These are phyloP conservation scores for Tenualosa thibaudeaui DNA, from an alignment of 2,797 vertebrate genomes.

Conservation along the genomic window DNA sequence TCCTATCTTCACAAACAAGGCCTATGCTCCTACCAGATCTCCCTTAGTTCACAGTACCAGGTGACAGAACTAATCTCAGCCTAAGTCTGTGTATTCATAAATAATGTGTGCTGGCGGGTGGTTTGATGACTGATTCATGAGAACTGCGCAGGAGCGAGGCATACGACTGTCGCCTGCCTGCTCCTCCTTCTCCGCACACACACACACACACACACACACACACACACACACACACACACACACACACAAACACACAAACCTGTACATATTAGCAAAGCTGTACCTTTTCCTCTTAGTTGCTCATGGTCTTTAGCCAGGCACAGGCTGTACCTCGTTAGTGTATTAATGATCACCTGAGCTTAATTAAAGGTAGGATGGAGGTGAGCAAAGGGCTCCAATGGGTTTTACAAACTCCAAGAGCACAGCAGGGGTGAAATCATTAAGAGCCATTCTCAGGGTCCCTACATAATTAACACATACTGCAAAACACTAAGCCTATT, in stretches of 20 bases:
- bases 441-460: neutral
- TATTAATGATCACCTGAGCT: slow-evolving; percentile 20
- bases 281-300: too few species aligned
- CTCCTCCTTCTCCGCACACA: neutral
- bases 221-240: too few species aligned
- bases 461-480: slow-evolving; percentile 21
- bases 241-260: neutral
- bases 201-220: neutral
- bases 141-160: neutral
- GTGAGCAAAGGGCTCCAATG: neutral
- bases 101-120: neutral
- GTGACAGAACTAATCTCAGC: neutral
- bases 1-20: neutral
- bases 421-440: neutral
- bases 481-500: neutral
- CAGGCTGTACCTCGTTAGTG: slow-evolving; percentile 7
- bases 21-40: neutral
- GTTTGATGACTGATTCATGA: slow-evolving; percentile 16
- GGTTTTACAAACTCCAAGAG: neutral
- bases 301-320: neutral
- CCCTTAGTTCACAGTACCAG: neutral
- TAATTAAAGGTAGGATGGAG: neutral
- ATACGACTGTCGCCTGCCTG: neutral
- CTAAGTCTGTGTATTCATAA: neutral
- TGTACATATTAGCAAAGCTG: neutral